Evolutionary conservation across 2,888 invertebrate genomes (phyloP).

Genomic region (Meiosimyza platycephala): DNA sequence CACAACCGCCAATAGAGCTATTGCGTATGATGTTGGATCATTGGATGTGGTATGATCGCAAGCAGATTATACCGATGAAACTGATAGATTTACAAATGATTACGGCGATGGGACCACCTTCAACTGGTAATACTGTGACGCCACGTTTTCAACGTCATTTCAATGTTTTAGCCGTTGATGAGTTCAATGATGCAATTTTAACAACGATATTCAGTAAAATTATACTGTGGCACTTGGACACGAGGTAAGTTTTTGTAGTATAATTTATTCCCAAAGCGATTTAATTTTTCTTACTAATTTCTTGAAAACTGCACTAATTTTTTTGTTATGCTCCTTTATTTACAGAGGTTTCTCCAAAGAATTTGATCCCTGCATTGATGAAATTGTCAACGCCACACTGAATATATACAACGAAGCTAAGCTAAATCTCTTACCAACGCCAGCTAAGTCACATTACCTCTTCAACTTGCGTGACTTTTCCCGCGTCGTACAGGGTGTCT

Average conservation of each 20-base stretch:
- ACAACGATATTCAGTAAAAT: slow-evolving; percentile 89
- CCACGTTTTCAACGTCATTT: slow-evolving; percentile 90
- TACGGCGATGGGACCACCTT: slow-evolving; percentile 86
- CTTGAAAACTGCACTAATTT: no score
- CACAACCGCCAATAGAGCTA: slow-evolving; percentile 94
- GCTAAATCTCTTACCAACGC: slow-evolving; percentile 87
- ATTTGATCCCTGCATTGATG: slow-evolving; percentile 91
- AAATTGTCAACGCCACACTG: slow-evolving; percentile 88
- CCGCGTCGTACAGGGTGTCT: slow-evolving; percentile 90
- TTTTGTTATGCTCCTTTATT: neutral
- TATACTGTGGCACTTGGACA: slow-evolving; percentile 94
- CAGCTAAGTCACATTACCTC: slow-evolving; percentile 92
- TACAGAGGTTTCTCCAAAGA: slow-evolving; percentile 91
- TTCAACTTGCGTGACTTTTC: slow-evolving; percentile 96
- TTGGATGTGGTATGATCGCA: slow-evolving; percentile 89
- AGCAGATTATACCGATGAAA: slow-evolving; percentile 81
- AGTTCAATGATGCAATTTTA: slow-evolving; percentile 88
- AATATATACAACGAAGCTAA: slow-evolving; percentile 87
- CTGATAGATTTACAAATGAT: slow-evolving; percentile 88
- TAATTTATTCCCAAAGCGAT: neutral
- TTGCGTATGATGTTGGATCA: slow-evolving; percentile 92
- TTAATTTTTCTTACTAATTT: no score
- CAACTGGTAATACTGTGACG: slow-evolving; percentile 85
- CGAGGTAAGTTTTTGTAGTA: slow-evolving; percentile 71
- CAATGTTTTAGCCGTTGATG: slow-evolving; percentile 85